phyloP scores from a whole-genome alignment of 1,140 invertebrate species.

The Atta colombica region DNA sequence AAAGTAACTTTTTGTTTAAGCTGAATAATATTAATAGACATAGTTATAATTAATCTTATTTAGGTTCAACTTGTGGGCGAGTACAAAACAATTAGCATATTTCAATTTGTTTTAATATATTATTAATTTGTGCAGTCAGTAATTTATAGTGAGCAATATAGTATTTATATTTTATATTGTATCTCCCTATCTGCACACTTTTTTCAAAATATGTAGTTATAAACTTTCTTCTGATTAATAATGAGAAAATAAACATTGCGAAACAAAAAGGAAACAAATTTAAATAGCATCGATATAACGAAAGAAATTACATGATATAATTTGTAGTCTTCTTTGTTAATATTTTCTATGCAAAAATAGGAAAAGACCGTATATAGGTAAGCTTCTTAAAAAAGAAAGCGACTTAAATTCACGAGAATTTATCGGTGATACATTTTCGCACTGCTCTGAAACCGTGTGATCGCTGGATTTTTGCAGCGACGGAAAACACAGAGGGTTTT shows the following conservation, averaged over 20 bases:
- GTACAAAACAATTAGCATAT: conserved; percentile 14
- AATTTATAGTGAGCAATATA: background rate
- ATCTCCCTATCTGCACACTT: background rate
- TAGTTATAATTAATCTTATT: conserved; percentile 10
- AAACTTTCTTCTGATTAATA: background rate
- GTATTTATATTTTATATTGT: conserved; percentile 7
- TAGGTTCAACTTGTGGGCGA: background rate
- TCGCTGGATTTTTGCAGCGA: conserved; percentile 59
- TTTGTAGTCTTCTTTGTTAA: background rate
- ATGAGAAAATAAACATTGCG: conserved; percentile 17
- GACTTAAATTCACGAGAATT: conserved; percentile 54
- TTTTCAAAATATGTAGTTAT: background rate
- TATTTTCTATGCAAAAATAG: background rate
- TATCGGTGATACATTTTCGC: conserved; percentile 66
- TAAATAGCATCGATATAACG: background rate
- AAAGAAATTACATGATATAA: background rate
- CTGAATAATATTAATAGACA: background rate
- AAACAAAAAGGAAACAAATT: background rate
- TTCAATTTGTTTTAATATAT: conserved; percentile 14
- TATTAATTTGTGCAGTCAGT: background rate
- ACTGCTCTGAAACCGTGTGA: conserved; percentile 34
- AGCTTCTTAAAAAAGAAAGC: background rate
- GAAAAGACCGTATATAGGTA: background rate
- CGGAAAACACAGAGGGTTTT: conserved; percentile 42
- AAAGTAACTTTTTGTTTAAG: background rate